A percentile compares a stretch with the other conserved stretches of the same genome.
Conservation (phyloP, 2,888 invertebrate genomes). For the Platynereis dumerilii region DNA sequence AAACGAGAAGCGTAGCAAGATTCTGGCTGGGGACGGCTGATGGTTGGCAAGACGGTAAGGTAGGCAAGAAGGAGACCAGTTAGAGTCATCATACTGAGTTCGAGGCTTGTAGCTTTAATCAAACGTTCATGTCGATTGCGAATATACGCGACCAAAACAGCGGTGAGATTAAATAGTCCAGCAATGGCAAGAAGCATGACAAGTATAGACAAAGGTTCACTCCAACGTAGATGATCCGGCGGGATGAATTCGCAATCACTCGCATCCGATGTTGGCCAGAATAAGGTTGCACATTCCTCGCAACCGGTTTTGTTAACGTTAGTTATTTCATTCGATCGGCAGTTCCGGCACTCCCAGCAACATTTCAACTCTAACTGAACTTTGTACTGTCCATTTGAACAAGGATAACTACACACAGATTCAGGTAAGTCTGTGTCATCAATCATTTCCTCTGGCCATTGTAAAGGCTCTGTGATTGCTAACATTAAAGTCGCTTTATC, state of each 20-base stretch:
- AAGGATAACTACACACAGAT: conserved; percentile 40
- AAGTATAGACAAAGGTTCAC: conserved; percentile 11
- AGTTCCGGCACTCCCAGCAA: conserved; percentile 44
- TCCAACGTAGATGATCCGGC: conserved; percentile 15
- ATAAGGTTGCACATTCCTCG: conserved; percentile 33
- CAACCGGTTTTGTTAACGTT: conserved; percentile 33
- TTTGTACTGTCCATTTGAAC: conserved; percentile 36
- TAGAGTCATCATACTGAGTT: conserved; percentile 37
- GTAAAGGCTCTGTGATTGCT: conserved; percentile 3
- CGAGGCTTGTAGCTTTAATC: conserved; percentile 42
- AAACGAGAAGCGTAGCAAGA: conserved; percentile 36
- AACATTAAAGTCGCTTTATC: conserved; percentile 22
- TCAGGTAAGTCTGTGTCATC: conserved; percentile 31
- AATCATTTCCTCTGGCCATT: conserved; percentile 18
- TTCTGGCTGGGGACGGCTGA: conserved; percentile 30
- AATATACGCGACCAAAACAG: conserved; percentile 32
- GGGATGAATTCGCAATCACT: conserved; percentile 14
- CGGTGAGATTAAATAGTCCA: conserved; percentile 22
- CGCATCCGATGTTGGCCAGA: conserved; percentile 37
- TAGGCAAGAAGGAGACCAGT: conserved; percentile 38
- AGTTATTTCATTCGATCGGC: conserved; percentile 40
- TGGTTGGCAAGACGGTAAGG: conserved; percentile 30
- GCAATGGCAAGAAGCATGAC: conserved; percentile 23
- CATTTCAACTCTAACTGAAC: conserved; percentile 37
- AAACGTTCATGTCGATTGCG: conserved; percentile 34